A percentile compares a stretch with the other conserved stretches of the same genome.
phyloP scores from a whole-genome alignment of 2,888 invertebrate genomes.

The Tridacna gigas region DNA sequence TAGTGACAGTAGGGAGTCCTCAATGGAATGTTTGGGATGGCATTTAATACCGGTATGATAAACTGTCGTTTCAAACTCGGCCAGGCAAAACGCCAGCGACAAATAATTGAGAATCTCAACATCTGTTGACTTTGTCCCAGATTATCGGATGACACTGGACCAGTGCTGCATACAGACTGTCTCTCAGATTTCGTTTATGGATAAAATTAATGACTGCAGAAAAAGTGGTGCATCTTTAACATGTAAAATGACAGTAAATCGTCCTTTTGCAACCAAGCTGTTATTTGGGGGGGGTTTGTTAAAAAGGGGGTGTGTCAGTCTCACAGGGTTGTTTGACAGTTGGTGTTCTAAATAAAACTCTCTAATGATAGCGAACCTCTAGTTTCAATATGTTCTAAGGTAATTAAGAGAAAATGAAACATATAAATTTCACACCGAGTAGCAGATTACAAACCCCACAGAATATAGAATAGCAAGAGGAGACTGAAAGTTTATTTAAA shows the following conservation, averaged over 20 bases:
- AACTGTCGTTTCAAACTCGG: slow-evolving; percentile 23
- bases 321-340: slow-evolving; percentile 36
- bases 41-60: slow-evolving; percentile 25
- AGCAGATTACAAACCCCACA: background rate
- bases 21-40: slow-evolving; percentile 22
- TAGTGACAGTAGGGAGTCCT: slow-evolving; percentile 26
- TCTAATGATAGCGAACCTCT: slow-evolving; percentile 24
- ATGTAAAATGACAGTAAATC: slow-evolving; percentile 26
- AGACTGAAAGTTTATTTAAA: too few relatives aligned
- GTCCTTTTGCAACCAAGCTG: slow-evolving; percentile 15
- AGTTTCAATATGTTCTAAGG: slow-evolving; percentile 30
- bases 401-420: slow-evolving; percentile 28
- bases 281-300: slow-evolving; percentile 22
- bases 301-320: slow-evolving; percentile 43
- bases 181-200: background rate
- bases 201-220: slow-evolving; percentile 13
- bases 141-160: background rate
- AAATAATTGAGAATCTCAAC: slow-evolving; percentile 15
- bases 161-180: background rate
- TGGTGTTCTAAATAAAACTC: slow-evolving; percentile 35
- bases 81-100: slow-evolving; percentile 13
- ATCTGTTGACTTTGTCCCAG: slow-evolving; percentile 10
- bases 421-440: slow-evolving; percentile 28
- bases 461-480: background rate
- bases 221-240: slow-evolving; percentile 17